phyloP scores from a whole-genome alignment of 1,140 invertebrate species.

The Macrobrachium nipponense region DNA sequence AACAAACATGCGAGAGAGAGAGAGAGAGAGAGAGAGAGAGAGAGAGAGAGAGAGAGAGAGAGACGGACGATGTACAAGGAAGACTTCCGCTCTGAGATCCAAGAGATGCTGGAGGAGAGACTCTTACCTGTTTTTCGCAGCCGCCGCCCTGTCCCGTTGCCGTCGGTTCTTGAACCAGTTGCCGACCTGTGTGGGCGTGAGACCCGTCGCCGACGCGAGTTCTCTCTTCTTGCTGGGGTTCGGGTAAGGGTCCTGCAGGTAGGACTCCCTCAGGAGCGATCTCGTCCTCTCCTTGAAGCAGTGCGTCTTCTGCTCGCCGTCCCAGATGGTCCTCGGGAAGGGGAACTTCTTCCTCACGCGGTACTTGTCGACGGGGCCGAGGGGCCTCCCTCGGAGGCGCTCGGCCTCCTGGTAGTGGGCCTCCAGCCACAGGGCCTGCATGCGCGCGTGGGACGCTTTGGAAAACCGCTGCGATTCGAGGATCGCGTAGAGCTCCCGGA shows the following conservation, averaged over 20 bases:
- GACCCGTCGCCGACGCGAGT: slow-evolving; percentile 94
- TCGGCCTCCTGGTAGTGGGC: slow-evolving; percentile 99
- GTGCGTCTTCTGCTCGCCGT: slow-evolving; percentile 99
- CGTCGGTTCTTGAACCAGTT: slow-evolving; percentile 99
- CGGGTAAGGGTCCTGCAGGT: slow-evolving; percentile 98
- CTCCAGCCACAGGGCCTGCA: slow-evolving; percentile 96
- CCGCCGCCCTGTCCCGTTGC: slow-evolving; percentile 97
- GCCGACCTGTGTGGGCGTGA: slow-evolving; percentile 98
- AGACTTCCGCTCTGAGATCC: background rate
- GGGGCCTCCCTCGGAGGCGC: slow-evolving; percentile 90
- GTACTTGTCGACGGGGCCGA: slow-evolving; percentile 99
- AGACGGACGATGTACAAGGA: background rate
- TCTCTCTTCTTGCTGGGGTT: slow-evolving; percentile 99
- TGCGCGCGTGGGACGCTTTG: slow-evolving; percentile 94
- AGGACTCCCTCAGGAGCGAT: slow-evolving; percentile 95
- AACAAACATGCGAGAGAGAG: no score
- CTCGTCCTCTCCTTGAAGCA: slow-evolving; percentile 99
- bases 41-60: slow-evolving; percentile 19
- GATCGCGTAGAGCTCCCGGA: slow-evolving; percentile 93
- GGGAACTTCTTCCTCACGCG: slow-evolving; percentile 99
- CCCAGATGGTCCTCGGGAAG: slow-evolving; percentile 97
- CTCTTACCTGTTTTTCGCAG: slow-evolving; percentile 79
- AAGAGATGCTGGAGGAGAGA: background rate
- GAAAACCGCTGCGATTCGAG: slow-evolving; percentile 97
- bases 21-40: slow-evolving; percentile 5